These are phyloP conservation scores for Myioborus miniatus DNA, from an alignment of 2,797 vertebrate species.

Conservation along the genomic window DNA sequence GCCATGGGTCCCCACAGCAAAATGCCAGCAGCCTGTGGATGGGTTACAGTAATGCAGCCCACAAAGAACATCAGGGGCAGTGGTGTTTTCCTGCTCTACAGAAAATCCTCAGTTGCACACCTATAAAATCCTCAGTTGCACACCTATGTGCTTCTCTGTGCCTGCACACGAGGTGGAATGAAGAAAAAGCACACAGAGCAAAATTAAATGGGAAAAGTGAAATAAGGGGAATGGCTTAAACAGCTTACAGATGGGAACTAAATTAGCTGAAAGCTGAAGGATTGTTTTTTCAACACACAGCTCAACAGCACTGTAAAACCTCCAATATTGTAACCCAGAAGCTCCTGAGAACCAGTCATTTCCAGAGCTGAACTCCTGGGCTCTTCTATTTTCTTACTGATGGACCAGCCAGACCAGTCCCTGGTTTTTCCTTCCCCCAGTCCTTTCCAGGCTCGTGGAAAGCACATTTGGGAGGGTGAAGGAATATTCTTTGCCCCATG, in stretches of 20 bases:
- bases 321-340: slow-evolving; percentile 46
- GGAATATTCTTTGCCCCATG: background rate
- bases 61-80: background rate
- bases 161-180: background rate
- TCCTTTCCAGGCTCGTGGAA: background rate
- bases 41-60: background rate
- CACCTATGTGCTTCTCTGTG: background rate
- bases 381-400: background rate
- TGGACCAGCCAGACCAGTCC: background rate
- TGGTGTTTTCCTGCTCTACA: rapidly evolving
- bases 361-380: slow-evolving; percentile 6
- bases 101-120: background rate
- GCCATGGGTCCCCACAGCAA: background rate
- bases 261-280: slow-evolving; percentile 44
- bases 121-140: background rate
- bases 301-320: slow-evolving; percentile 45
- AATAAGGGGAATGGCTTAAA: slow-evolving; percentile 31
- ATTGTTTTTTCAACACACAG: slow-evolving; percentile 58
- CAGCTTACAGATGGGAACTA: slow-evolving; percentile 48
- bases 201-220: slow-evolving; percentile 25
- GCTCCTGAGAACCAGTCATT: slow-evolving; percentile 25
- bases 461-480: background rate
- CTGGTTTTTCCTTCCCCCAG: background rate
- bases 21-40: background rate
- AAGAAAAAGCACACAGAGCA: background rate